Percentiles rank a stretch among this genome's conserved stretches.
Evolutionary conservation across 2,113 vertebrate species (phyloP).

Genomic region (Uria aalge): DNA sequence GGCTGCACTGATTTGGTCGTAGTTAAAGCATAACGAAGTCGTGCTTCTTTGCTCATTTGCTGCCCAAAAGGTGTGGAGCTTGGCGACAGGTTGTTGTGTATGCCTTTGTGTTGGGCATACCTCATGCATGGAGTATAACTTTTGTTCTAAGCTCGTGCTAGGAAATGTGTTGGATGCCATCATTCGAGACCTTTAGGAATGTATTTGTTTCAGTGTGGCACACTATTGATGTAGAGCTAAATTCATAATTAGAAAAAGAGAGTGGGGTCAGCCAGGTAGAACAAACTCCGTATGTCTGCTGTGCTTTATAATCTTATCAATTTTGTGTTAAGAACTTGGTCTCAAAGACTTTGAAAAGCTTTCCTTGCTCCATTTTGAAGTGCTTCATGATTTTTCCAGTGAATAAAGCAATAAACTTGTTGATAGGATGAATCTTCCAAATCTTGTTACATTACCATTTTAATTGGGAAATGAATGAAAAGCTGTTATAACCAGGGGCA

Average conservation of each 20-base stretch:
- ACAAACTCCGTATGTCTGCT: not conserved
- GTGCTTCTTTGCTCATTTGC: not conserved
- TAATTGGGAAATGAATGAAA: slow-evolving; percentile 42
- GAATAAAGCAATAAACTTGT: not conserved
- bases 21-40: not conserved
- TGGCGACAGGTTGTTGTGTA: not conserved
- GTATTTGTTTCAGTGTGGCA: not conserved
- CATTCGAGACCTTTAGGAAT: not conserved
- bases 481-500: slow-evolving; percentile 29
- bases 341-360: not conserved
- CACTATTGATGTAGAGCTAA: not conserved
- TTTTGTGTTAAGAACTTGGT: not conserved
- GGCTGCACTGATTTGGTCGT: not conserved
- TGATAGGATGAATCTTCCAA: not conserved
- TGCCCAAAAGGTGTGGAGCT: not conserved
- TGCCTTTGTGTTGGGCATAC: not conserved
- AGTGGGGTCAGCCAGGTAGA: not conserved
- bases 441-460: not conserved
- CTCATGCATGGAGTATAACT: not conserved
- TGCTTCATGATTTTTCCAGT: not conserved
- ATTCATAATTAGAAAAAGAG: not conserved
- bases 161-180: not conserved
- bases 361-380: not conserved
- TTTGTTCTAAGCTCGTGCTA: not conserved
- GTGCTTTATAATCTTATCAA: not conserved